A percentile compares a stretch with the other conserved stretches of the same genome.
Evolutionary conservation across 2,113 vertebrate genomes (phyloP).

Genomic region (Calidris pugnax): DNA sequence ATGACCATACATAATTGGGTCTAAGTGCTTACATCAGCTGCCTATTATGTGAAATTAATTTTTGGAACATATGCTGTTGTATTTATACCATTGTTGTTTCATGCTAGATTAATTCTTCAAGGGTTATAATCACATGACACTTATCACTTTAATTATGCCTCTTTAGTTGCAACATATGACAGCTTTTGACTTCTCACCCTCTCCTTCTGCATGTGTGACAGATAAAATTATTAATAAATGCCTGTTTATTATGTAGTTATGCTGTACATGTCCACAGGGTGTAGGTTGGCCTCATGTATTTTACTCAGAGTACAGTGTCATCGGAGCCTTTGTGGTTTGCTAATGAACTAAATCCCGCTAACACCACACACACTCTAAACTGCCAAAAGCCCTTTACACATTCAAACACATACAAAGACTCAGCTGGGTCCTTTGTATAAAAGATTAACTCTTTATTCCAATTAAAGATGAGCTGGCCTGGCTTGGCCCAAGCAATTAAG

Average conservation of each 20-base stretch:
- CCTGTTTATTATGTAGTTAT: slow-evolving; percentile 81
- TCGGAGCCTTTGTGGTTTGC: slow-evolving; percentile 71
- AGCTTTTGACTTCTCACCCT: slow-evolving; percentile 78
- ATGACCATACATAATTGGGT: slow-evolving; percentile 52
- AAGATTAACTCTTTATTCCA: slow-evolving; percentile 77
- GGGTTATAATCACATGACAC: slow-evolving; percentile 78
- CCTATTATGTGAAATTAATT: slow-evolving; percentile 71
- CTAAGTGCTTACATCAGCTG: slow-evolving; percentile 67
- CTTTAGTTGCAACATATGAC: slow-evolving; percentile 77
- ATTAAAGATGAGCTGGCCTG: slow-evolving; percentile 68
- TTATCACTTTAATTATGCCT: slow-evolving; percentile 80
- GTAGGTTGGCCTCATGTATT: slow-evolving; percentile 68
- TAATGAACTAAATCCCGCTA: slow-evolving; percentile 78
- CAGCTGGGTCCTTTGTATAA: slow-evolving; percentile 69
- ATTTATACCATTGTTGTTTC: slow-evolving; percentile 72
- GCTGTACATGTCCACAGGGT: slow-evolving; percentile 75
- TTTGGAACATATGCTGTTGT: slow-evolving; percentile 72
- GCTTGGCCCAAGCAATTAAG: slow-evolving; percentile 51
- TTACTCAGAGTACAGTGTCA: slow-evolving; percentile 69
- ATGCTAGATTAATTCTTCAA: slow-evolving; percentile 79
- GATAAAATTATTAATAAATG: slow-evolving; percentile 83
- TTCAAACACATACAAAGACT: slow-evolving; percentile 65
- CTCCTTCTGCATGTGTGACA: slow-evolving; percentile 73
- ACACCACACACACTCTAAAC: slow-evolving; percentile 65
- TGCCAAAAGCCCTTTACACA: slow-evolving; percentile 72